Evolutionary conservation across 1,140 invertebrate species (phyloP).

Genomic region (Panulirus ornatus): DNA sequence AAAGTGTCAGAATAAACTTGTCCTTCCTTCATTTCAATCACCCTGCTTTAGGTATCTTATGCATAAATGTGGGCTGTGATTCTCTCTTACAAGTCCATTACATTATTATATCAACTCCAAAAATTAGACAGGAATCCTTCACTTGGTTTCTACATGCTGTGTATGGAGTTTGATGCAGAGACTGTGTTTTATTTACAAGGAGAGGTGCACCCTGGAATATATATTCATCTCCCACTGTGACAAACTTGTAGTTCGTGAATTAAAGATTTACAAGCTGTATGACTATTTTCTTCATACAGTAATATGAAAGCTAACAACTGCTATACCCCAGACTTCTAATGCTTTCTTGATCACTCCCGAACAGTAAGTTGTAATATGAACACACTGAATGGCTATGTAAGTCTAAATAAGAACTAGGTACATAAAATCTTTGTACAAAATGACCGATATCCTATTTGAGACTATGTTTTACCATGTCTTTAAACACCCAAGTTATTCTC

Average conservation of each 20-base stretch:
- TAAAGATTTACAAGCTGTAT: constrained; percentile 1
- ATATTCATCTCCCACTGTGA: constrained; percentile 3
- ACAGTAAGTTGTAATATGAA: neutral
- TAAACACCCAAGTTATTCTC: neutral
- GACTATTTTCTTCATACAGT: neutral
- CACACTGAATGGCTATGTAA: constrained; percentile 22
- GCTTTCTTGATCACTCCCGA: neutral
- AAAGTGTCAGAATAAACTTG: too few species aligned
- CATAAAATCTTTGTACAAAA: constrained; percentile 31
- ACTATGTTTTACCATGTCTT: constrained; percentile 1
- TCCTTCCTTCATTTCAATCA: too few species aligned
- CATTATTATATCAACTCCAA: constrained; percentile 22
- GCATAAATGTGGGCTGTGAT: neutral
- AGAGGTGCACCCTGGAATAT: constrained; percentile 47
- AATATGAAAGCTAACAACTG: neutral
- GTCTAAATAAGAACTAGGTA: neutral
- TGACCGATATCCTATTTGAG: neutral
- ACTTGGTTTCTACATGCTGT: constrained; percentile 52
- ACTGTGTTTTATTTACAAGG: constrained; percentile 50
- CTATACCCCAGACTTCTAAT: neutral
- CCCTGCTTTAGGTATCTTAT: too few species aligned
- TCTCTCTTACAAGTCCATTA: constrained; percentile 6
- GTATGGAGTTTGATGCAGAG: constrained; percentile 48
- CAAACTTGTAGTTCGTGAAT: neutral
- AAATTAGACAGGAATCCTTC: constrained; percentile 21